Base-by-base conservation (phyloP, 2,113 vertebrate species). In the Ornithorhynchus anatinus region DNA sequence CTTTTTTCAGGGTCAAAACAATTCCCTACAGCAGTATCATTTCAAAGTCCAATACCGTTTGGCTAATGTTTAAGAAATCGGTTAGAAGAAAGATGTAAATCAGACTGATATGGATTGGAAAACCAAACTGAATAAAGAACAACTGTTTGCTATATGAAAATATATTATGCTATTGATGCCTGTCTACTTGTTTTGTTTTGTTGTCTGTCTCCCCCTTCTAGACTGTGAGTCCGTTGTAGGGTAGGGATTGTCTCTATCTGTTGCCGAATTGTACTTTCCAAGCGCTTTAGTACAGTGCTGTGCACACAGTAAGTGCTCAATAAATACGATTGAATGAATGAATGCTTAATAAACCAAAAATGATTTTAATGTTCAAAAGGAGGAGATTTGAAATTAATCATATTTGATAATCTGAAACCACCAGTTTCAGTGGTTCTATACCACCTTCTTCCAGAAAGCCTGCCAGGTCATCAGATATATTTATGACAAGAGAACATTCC, bases 1-100 rank as follows among this genome's bases (percentile, higher is more conserved):
- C n/a, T n/a, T 72, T 75, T 54, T 67, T 53, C 27, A 8, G 44
- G 27, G 13, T 37, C 38, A 64, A 16, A 69, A 69, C 67, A 81
- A 45, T 65, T 45, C 53, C 23, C 20, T 29, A 10, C 39, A 44
- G 35, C 69, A 63, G 65, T 44, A 23, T 27, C 65, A 57, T 23
- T 66, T 50, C 22, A 37, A 51, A 51, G 53, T 48, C 51, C n/a
- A 23, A 8, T 39, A 15, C 40, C 53, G 15, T 69, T 79, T 59
- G 78, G 50, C 51, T 45, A 37, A 11, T 37, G 27, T 14, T 39
- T 35, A 44, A 22, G 42, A 61, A 38, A 48, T 35, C 16, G 31
- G 43, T 42, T n/a, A 15, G 59, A 14, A n/a, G 32, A 5, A 3
- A 35, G 57, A 13, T 6, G 10, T 5, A 22, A 47, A 31, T 47